Conservation (phyloP, 2,888 invertebrate genomes). For the Imbricaverruca yamaguchii region DNA sequence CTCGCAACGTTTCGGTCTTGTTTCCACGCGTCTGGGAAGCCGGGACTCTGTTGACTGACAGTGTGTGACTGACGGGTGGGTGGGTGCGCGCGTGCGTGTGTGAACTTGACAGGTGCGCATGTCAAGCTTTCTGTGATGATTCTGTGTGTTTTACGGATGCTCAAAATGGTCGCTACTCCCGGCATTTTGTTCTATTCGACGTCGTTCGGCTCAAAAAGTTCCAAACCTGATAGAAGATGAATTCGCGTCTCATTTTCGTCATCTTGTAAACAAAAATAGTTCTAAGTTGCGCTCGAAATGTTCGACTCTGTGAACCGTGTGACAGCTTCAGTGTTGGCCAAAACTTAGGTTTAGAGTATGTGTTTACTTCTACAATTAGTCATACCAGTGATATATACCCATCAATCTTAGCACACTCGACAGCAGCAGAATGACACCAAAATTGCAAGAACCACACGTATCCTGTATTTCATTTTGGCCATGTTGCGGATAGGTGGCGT, state of each 20-base stretch:
- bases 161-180: slow-evolving; percentile 2
- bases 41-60: background rate
- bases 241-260: background rate
- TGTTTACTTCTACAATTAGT: slow-evolving; percentile 2
- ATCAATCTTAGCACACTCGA: slow-evolving; percentile 17
- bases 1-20: background rate
- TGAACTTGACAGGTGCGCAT: background rate
- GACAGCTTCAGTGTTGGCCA: background rate
- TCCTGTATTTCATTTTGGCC: background rate
- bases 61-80: background rate
- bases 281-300: background rate
- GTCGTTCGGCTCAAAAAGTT: background rate
- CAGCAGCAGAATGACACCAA: background rate
- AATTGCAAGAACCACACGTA: background rate
- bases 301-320: background rate
- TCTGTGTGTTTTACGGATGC: background rate
- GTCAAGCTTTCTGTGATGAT: slow-evolving; percentile 14
- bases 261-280: background rate
- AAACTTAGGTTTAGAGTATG: background rate
- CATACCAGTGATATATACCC: slow-evolving; percentile 14
- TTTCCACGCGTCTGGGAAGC: background rate
- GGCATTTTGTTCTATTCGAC: background rate
- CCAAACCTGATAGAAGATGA: background rate
- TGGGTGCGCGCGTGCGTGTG: background rate
- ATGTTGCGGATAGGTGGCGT: background rate